Evolutionary conservation across 2,888 invertebrate species (phyloP).

Genomic region (Xestobium rufovillosum): DNA sequence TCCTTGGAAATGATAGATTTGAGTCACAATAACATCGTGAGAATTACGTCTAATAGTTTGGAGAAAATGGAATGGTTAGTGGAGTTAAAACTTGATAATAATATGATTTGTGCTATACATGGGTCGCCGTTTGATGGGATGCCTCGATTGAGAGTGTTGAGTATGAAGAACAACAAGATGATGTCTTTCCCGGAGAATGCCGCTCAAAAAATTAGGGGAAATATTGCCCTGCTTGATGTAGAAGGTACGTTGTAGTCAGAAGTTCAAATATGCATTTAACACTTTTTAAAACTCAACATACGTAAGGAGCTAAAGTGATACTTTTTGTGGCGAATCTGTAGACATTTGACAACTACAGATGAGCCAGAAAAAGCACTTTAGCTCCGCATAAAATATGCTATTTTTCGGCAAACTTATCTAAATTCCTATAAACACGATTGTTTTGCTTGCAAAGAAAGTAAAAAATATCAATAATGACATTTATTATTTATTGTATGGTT

Average conservation of each 20-base stretch:
- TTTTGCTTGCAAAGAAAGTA: no score
- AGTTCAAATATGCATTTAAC: no score
- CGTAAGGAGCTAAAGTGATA: no score
- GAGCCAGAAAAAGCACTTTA: no score
- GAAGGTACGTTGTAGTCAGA: conserved; percentile 66
- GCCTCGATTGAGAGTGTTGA: conserved; percentile 75
- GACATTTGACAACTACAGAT: no score
- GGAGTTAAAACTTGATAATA: conserved; percentile 78
- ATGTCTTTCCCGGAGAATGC: conserved; percentile 64
- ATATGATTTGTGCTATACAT: conserved; percentile 71
- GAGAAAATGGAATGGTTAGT: conserved; percentile 79
- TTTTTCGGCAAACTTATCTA: no score
- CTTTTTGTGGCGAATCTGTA: no score
- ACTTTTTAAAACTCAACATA: no score
- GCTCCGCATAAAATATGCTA: no score
- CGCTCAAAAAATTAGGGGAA: conserved; percentile 68
- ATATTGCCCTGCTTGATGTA: conserved; percentile 75
- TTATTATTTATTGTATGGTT: no score
- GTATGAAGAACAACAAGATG: conserved; percentile 69
- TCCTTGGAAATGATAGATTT: conserved; percentile 81
- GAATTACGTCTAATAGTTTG: conserved; percentile 57
- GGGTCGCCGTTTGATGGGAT: conserved; percentile 77
- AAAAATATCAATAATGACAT: no score
- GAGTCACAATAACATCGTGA: conserved; percentile 68
- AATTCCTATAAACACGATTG: no score